Evolutionary conservation across 2,113 vertebrate species (phyloP), one percentile per base, ranked within the genome.

Genomic region (Stegastes partitus): DNA sequence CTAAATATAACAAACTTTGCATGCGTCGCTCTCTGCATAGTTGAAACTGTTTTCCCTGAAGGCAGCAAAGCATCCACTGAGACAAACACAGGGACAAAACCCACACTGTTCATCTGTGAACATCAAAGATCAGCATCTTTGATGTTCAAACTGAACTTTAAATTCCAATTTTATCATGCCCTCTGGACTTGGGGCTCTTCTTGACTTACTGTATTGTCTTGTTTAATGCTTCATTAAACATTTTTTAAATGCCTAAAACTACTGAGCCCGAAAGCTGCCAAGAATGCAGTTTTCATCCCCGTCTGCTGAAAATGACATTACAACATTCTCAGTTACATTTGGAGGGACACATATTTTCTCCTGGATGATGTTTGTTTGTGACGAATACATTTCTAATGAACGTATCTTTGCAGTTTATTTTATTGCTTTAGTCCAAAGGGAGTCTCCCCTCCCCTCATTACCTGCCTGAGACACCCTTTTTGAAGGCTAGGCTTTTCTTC

Each of bases 71-170:
- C 62, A 62, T 59, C 58, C 87, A 77, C 28, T 37, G 71, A 75
- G 47, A 81, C 49, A 54, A 82, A 77, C 61, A 62, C 23, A 51
- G 53, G 22, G 73, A 78, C 19, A 76, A 64, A 66, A 25, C 4
- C 11, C 26, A 39, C 56, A 63, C 22, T 77, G 71, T 59, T 82
- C 64, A 59, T 71, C 61, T 39, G 2, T 64, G n/a, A 75, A 66
- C 56, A 34, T 84, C 54, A 82, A 64, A 75, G 61, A 82, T 69
- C 11, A 55, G 15, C n/a, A 58, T 67, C 37, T 74, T 51, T 74
- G 53, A 67, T 68, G 28, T 63, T 59, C 42, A 37, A n/a, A 23
- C 22, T 63, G 31, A 23, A 73, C 57, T 81, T 67, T 23, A 74
- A 65, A 76, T 86, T 88, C 56, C 66, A 59, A 31, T 55, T 84